Evolutionary conservation across 2,113 vertebrate genomes (phyloP).

Genomic region (Macroglossus sobrinus): DNA sequence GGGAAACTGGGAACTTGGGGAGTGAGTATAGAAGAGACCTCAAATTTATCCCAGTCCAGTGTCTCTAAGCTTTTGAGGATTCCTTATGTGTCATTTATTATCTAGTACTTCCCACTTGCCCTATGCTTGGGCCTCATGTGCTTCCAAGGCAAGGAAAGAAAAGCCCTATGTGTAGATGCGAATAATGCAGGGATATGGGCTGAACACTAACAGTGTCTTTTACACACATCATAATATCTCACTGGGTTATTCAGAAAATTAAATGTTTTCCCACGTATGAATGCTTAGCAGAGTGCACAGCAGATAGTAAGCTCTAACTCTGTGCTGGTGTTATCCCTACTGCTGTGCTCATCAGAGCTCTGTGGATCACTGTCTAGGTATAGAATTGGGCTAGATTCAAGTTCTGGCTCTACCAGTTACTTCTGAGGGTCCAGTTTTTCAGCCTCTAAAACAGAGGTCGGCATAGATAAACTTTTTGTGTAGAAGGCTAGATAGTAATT

Average conservation of each 20-base stretch:
- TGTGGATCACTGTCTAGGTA: not conserved
- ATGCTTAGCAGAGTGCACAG: too few relatives aligned
- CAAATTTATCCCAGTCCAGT: not conserved
- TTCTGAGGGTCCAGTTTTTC: not conserved
- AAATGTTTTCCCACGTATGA: not conserved
- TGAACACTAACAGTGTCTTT: not conserved
- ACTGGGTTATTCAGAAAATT: not conserved
- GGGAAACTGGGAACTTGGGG: not conserved
- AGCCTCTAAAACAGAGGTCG: not conserved
- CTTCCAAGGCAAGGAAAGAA: not conserved
- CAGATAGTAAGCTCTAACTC: not conserved
- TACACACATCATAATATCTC: rapidly evolving
- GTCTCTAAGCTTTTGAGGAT: not conserved
- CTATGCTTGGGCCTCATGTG: not conserved
- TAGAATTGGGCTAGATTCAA: not conserved
- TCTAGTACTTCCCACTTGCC: not conserved
- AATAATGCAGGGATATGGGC: not conserved
- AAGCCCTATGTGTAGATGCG: not conserved
- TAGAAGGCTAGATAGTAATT: not conserved
- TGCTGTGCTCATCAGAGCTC: not conserved
- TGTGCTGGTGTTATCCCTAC: too few relatives aligned
- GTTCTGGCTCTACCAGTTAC: not conserved
- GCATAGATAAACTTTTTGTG: not conserved
- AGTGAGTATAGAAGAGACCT: not conserved
- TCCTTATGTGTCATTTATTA: not conserved